phyloP scores from a whole-genome alignment of 1,140 invertebrate species.

The Caenorhabditis latens region DNA sequence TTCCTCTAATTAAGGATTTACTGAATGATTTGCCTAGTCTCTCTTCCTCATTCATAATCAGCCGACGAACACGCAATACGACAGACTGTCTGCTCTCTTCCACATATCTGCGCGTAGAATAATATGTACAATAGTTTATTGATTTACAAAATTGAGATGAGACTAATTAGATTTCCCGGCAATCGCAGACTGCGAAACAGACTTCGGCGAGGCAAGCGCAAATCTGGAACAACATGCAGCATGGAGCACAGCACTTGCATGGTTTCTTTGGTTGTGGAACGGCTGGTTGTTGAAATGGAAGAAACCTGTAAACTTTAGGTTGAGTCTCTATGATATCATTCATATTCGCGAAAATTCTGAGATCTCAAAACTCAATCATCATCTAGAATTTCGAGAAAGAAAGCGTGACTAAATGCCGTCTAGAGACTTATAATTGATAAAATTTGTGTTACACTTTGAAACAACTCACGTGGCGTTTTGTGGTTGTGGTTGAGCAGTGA shows the following conservation, averaged over 20 bases:
- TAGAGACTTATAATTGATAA: no score
- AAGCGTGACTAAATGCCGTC: no score
- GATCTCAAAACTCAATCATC: background rate
- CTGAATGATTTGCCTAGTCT: no score
- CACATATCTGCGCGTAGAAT: no score
- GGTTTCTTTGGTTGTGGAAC: background rate
- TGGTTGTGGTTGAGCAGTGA: slow-evolving; percentile 27
- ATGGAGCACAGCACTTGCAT: background rate
- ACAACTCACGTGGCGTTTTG: background rate
- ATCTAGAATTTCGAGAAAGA: background rate
- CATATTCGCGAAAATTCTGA: background rate
- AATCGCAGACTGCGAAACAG: background rate
- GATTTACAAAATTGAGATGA: background rate
- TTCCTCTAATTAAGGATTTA: no score
- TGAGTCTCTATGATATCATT: background rate
- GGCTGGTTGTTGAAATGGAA: background rate
- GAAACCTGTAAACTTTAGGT: background rate
- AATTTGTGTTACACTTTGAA: no score
- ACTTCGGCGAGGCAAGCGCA: background rate
- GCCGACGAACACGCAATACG: no score
- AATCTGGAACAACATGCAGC: background rate
- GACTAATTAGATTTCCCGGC: background rate
- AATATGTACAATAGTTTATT: no score
- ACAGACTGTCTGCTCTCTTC: no score
- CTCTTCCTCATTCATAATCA: no score